Base-by-base conservation (phyloP, 2,797 vertebrate genomes). In the Thunnus albacares region DNA sequence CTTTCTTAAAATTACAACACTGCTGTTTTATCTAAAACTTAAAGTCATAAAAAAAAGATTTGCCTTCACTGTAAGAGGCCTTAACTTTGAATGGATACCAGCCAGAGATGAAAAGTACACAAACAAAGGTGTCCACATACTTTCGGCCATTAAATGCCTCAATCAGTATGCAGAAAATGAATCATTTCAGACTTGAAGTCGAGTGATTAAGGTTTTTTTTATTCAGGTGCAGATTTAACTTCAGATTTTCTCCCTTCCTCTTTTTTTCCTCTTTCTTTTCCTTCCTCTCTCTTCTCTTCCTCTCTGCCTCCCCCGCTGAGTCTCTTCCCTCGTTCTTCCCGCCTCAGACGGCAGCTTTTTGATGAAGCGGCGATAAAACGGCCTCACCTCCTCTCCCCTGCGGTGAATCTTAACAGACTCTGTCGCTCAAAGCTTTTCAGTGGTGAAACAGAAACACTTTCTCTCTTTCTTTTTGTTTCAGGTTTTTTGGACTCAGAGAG, bases 351-450 rank as follows among this genome's bases (percentile, higher is more conserved):
- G 72, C 45, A 51, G 74, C 61, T 52, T 87, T 24, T 61, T 77
- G 85, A 87, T 75, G 82, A 73, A 71, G 79, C 17, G 63, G 33
- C 18, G 60, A 84, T 75, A 20, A 81, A 84, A 58, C 74, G 49
- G 24, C 71, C 77, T 78, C 63, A 24, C 72, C 71, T 69, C 62
- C 70, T 71, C 71, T 61, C 73, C 72, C 83, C 83, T 30, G 82
- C 78, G 53, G 87, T 2, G 84, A 81, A 52, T 60, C 69, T 17
- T 70, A 78, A 73, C 78, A 86, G 85, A 77, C 57, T 57, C 68
- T 71, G 87, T 83, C 80, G 78, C 78, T 87, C 73, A 73, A 22
- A 84, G 75, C 63, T 51, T 45, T 33, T 82, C 71, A 71, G 73
- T 82, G 3, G 81, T 79, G 79, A 83, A 87, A 84, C 61, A 30